A percentile compares a stretch with the other conserved stretches of the same genome.
These are phyloP conservation scores for Urocynchramus pylzowi DNA, from an alignment of 2,113 vertebrate genomes.

Conservation along the genomic window DNA sequence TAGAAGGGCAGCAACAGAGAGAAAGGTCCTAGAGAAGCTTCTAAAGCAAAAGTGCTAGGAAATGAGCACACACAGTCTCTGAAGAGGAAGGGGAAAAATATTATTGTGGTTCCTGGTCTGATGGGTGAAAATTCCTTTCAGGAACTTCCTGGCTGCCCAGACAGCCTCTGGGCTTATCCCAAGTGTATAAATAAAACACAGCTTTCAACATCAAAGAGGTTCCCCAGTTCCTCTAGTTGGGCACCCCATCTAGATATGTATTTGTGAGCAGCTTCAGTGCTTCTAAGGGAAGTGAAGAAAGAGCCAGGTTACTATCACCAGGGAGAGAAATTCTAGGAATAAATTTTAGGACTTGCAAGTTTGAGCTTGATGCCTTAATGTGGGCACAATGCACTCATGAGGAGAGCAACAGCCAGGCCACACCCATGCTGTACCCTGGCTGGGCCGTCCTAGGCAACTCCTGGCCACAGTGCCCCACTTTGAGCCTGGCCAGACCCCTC, in stretches of 20 bases:
- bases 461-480: neutral
- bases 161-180: neutral
- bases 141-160: neutral
- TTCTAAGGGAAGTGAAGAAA: neutral
- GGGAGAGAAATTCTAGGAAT: neutral
- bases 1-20: neutral
- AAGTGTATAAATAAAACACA: neutral
- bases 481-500: neutral
- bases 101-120: neutral
- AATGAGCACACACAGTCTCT: neutral
- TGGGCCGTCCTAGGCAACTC: neutral
- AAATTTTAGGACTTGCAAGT: neutral
- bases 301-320: neutral
- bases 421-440: neutral
- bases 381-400: fast-evolving
- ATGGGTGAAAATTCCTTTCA: conserved; percentile 22
- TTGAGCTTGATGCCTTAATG: neutral
- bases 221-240: neutral
- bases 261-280: neutral
- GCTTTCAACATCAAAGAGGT: conserved; percentile 10
- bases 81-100: neutral
- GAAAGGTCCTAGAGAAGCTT: neutral
- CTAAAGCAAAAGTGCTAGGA: neutral
- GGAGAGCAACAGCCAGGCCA: neutral
- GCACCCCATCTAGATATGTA: neutral